These are phyloP conservation scores for Drosophila barbarae DNA, from an alignment of 2,888 invertebrate genomes.

Conservation along the genomic window DNA sequence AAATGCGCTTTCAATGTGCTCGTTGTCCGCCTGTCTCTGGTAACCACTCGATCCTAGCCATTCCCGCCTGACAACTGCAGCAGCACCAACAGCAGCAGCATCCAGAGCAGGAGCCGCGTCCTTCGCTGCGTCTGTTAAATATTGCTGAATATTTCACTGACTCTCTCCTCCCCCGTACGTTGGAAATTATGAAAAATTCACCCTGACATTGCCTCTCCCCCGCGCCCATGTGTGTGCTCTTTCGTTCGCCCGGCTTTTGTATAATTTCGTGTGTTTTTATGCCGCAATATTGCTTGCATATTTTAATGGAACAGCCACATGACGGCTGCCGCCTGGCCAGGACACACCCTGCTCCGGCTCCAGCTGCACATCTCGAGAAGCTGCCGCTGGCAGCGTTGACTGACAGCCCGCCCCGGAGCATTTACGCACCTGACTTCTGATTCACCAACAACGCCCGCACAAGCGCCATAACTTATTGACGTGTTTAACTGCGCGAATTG, in stretches of 20 bases:
- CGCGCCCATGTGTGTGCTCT: conserved; percentile 12
- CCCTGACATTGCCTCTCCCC: conserved; percentile 24
- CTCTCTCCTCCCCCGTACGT: conserved; percentile 33
- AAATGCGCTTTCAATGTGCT: conserved; percentile 67
- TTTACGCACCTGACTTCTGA: conserved; percentile 35
- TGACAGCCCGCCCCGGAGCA: conserved; percentile 48
- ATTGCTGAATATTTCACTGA: conserved; percentile 65
- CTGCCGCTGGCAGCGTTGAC: conserved; percentile 47
- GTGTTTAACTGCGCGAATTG: conserved; percentile 32
- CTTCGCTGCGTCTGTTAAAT: conserved; percentile 54
- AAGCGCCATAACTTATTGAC: conserved; percentile 37
- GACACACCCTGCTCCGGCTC: conserved; percentile 54
- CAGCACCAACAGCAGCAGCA: conserved; percentile 10
- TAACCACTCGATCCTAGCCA: conserved; percentile 52
- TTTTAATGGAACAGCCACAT: conserved; percentile 71
- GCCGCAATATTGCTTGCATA: conserved; percentile 73
- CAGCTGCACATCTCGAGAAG: conserved; percentile 55
- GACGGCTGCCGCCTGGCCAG: conserved; percentile 54
- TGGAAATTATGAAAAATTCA: conserved; percentile 70
- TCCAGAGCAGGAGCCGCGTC: conserved; percentile 7
- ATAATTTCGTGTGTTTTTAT: conserved; percentile 70
- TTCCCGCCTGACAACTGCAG: conserved; percentile 53
- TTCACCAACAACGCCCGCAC: conserved; percentile 15
- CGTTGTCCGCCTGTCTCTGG: conserved; percentile 46
- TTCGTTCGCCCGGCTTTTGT: conserved; percentile 40